Base-by-base conservation (phyloP, 1,140 invertebrate genomes). In the Oryctes rhinoceros region DNA sequence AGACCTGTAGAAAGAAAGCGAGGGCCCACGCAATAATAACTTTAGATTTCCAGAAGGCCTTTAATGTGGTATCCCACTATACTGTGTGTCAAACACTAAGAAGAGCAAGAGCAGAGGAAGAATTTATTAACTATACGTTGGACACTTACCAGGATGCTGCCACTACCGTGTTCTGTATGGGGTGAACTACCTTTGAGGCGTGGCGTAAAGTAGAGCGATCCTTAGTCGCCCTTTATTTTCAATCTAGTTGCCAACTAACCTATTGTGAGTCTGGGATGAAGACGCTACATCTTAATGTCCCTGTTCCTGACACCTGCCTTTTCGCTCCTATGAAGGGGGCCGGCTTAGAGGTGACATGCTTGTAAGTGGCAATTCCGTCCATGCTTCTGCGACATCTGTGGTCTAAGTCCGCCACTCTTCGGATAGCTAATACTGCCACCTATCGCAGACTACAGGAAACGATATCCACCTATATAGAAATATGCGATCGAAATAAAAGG, bases 121-220 rank as follows among this genome's bases (percentile, higher is more conserved):
- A 35, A 10, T 30, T 76, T 15, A 75, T 10, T 1, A 83, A 85
- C 71, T 83, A 83, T 65, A 79, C 86, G 9, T 76, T 79, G 20
- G 37, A 79, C 11, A 39, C 83, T 10, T 85, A 85, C 59, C 35
- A 74, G 0, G 77, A 80, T 67, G 81, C 84, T 6, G 6, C 9
- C 74, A 76, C 79, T 0, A 86, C 85, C 9, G 80, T 78, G 18
- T 78, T 74, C 37, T 83, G 84, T 0, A 78, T 80, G 35, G 79
- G 79, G 0, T 39, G 79, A 3, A 67, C 49, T 24, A 84, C 82
- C 74, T 18, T 30, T 85, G 10, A 81, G 82, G 35, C 82, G 83
- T 47, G 89, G 89, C 0, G 89, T 90, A 1, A 86, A 88, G 59
- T 89, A 90, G 78, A 89, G 90, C 0, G 89, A 90, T 74, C 88